A percentile compares a stretch with the other conserved stretches of the same genome.
These are phyloP conservation scores for Synanceia verrucosa DNA, from an alignment of 2,797 vertebrate species.

Conservation along the genomic window DNA sequence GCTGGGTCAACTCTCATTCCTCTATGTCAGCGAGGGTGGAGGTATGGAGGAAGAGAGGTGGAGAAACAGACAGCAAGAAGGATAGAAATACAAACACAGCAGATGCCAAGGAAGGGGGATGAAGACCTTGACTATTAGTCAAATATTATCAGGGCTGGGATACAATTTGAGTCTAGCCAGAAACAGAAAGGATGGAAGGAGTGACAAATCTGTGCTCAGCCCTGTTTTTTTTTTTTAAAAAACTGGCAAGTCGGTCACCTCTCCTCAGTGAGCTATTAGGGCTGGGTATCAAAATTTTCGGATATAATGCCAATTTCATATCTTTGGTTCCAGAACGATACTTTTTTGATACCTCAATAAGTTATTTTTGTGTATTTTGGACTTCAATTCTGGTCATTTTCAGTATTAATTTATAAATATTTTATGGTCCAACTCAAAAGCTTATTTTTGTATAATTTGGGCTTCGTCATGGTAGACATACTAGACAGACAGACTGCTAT, in stretches of 20 bases:
- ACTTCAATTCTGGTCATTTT: too few species aligned
- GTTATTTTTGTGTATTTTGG: too few species aligned
- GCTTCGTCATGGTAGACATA: too few species aligned
- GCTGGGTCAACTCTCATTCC: slow-evolving; percentile 38
- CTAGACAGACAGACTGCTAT: too few species aligned
- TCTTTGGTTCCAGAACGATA: too few species aligned
- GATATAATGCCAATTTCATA: too few species aligned
- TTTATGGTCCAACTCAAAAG: too few species aligned
- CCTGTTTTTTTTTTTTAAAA: too few species aligned
- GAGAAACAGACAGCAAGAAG: not conserved
- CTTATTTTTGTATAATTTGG: too few species aligned
- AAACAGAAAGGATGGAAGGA: slow-evolving; percentile 10
- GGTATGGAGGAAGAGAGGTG: not conserved
- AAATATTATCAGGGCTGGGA: not conserved
- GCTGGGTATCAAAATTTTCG: too few species aligned
- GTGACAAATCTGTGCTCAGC: slow-evolving; percentile 1
- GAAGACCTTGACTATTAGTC: slow-evolving; percentile 2
- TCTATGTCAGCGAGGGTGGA: slow-evolving; percentile 18
- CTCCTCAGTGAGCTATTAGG: slow-evolving; percentile 20
- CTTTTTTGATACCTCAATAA: too few species aligned
- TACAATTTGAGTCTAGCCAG: not conserved
- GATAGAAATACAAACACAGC: not conserved
- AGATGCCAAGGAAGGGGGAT: slow-evolving; percentile 4
- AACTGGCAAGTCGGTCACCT: not conserved
- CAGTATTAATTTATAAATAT: too few species aligned